Evolutionary conservation across 2,888 invertebrate species (phyloP).

Genomic region (Heliconius erato): DNA sequence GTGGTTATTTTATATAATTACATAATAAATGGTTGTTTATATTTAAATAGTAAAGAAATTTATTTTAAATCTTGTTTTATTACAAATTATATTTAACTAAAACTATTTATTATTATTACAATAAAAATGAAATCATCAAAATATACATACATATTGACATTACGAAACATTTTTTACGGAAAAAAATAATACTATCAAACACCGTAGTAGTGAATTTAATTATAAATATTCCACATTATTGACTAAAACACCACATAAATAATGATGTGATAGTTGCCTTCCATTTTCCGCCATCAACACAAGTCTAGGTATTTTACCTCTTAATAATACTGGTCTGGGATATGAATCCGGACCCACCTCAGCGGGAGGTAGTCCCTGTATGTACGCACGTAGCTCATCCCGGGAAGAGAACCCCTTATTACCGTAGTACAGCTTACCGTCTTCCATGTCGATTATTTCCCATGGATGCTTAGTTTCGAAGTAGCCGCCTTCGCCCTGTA

Average conservation of each 20-base stretch:
- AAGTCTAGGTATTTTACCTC: constrained; percentile 59
- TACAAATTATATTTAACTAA: neutral
- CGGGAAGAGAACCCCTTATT: constrained; percentile 66
- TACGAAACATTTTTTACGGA: neutral
- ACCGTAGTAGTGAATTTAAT: neutral
- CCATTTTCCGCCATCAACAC: constrained; percentile 64
- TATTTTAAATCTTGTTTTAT: neutral
- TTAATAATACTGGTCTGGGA: constrained; percentile 60
- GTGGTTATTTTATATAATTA: neutral
- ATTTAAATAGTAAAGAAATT: neutral
- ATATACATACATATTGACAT: neutral
- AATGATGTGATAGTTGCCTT: constrained; percentile 68
- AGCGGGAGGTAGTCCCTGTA: constrained; percentile 59
- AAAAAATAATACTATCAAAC: neutral
- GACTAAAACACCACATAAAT: constrained; percentile 64
- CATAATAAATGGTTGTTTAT: neutral
- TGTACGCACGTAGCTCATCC: constrained; percentile 61
- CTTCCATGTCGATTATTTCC: constrained; percentile 57
- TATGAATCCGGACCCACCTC: constrained; percentile 50
- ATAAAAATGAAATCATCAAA: neutral
- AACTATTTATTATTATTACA: neutral
- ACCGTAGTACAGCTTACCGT: constrained; percentile 65
- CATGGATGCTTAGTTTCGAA: constrained; percentile 72
- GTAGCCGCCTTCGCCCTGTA: constrained; percentile 79
- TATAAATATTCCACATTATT: constrained; percentile 70